A percentile compares a stretch with the other conserved stretches of the same genome.
These are phyloP conservation scores for Tychaedon coryphoeus DNA, from an alignment of 2,113 vertebrate species.

Conservation along the genomic window DNA sequence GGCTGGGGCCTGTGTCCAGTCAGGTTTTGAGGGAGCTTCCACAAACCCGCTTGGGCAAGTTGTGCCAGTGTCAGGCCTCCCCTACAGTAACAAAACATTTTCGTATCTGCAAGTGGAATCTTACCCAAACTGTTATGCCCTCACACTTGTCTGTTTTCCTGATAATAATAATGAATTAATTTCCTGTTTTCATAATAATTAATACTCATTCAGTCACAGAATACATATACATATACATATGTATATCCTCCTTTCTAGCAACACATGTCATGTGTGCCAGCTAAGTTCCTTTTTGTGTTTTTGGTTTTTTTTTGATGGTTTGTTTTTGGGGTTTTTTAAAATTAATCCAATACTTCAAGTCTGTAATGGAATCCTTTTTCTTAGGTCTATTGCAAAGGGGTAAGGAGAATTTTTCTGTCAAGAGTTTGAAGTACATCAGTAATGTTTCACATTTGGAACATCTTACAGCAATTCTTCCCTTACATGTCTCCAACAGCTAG, in stretches of 20 bases:
- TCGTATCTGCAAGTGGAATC: not conserved
- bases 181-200: not conserved
- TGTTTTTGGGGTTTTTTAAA: rapidly evolving
- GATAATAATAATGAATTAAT: not conserved
- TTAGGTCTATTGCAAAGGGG: not conserved
- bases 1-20: rapidly evolving
- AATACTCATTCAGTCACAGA: not conserved
- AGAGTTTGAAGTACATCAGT: not conserved
- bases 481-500: not conserved
- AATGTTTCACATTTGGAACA: not conserved
- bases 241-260: not conserved
- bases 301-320: not conserved
- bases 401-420: not conserved
- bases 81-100: not conserved
- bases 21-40: not conserved
- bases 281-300: not conserved
- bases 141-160: not conserved
- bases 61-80: not conserved
- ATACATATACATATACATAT: too few relatives aligned
- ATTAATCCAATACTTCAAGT: not conserved
- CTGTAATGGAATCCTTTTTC: not conserved
- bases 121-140: not conserved
- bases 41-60: not conserved
- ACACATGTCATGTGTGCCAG: rapidly evolving
- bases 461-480: not conserved